Base-by-base conservation (phyloP, 2,797 vertebrate genomes). In the Enteromius anoplus region DNA sequence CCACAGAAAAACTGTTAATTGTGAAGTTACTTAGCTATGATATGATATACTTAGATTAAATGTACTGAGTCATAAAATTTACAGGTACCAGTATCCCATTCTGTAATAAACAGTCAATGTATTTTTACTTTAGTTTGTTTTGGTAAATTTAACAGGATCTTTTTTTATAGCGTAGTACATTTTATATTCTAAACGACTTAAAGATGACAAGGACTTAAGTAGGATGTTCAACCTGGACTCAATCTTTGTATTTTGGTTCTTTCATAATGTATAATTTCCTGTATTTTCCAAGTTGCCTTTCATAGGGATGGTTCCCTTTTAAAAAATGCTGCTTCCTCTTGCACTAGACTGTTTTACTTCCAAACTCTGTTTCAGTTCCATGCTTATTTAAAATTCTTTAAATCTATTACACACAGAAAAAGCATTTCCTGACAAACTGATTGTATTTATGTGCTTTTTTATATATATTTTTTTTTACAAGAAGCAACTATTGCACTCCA, bases 261-360 rank as follows among this genome's bases (percentile, higher is more conserved):
- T 86, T 83, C 32, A 34, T 37, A 29, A 58, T 51, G 29, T 17
- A 45, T 82, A 8, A 37, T 89, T 89, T 91, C 82, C 84, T 88
- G 86, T 86, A 72, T 72, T 77, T 62, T 58, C 83, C 11, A 68
- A 75, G 80, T 86, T 78, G 70, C 60, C 4, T 7, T 73, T n/a
- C 70, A 23, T 71, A 21, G 19, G 21, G 26, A 72, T 17, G 17
- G 40, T 72, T 55, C 47, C 32, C 32, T 40, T 58, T 37, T 37
- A 12, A 19, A 64, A 55, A 70, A 21, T 51, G 4, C 45, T n/a
- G 42, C 55, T 79, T 80, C 40, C 53, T 66, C 15, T 76, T 32
- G 58, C 17, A 17, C 45, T 69, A 26, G 7, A 32, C 11, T 29
- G 65, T 45, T 51, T 64, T 5, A 51, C n/a, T 80, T 70, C 64